Evolutionary conservation across 2,113 vertebrate genomes (phyloP).

Genomic region (Protobothrops mucrosquamatus): DNA sequence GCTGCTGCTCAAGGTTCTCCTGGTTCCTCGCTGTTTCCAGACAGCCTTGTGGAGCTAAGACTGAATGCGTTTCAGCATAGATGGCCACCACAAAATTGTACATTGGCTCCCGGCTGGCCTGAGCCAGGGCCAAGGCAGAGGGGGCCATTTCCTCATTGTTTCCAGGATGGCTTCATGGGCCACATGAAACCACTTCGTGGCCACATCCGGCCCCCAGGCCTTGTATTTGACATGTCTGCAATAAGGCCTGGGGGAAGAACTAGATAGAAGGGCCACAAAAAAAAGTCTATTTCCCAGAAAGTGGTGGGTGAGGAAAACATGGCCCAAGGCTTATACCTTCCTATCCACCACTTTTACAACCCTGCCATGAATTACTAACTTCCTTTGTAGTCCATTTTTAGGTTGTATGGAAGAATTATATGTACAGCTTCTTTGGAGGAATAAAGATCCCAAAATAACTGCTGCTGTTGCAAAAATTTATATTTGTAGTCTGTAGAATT

Average conservation of each 20-base stretch:
- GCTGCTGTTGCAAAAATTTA: neutral
- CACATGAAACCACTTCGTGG: no score
- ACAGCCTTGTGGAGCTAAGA: no score
- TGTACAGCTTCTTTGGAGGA: neutral
- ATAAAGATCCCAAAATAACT: neutral
- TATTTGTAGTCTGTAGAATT: neutral
- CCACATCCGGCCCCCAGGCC: no score
- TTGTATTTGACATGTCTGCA: neutral
- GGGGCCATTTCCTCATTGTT: no score
- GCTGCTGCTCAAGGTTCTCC: no score
- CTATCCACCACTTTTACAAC: neutral
- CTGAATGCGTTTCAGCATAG: no score
- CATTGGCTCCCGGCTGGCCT: no score
- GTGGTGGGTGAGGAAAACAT: neutral
- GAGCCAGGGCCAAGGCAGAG: no score
- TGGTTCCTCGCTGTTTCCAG: no score
- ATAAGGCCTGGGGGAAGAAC: neutral
- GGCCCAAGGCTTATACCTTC: neutral
- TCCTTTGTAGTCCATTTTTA: neutral
- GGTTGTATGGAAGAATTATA: neutral
- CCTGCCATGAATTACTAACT: neutral
- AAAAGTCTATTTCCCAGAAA: neutral
- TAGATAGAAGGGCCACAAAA: neutral
- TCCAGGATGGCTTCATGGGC: no score
- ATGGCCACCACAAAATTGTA: no score